Base-by-base conservation (phyloP, 2,888 invertebrate species). In the Anodontia alba region DNA sequence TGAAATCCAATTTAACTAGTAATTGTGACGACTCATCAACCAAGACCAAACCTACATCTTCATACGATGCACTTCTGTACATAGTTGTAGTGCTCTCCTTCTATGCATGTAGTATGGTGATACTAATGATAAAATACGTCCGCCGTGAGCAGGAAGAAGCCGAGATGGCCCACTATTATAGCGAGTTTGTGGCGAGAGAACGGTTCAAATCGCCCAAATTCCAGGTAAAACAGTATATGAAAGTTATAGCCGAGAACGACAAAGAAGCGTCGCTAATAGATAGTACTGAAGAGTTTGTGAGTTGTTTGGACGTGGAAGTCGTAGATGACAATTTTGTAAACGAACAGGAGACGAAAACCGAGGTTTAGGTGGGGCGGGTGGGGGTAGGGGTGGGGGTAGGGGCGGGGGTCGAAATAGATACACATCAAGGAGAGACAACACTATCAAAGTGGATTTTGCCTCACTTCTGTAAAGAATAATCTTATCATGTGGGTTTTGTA, bases 61-160 rank as follows among this genome's bases (percentile, higher is more conserved):
- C 87, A 15, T 76, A 85, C 29, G 88, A 89, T 76, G 88, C 90
- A 12, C 78, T 90, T 31, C 76, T 90, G 26, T 90, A 90, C 73
- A 90, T 90, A 1, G 84, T 90, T 15, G 84, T 88, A 0, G 90
- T 90, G 0, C 73, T 90, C 7, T 67, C 87, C 80, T 90, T 90
- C 76, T 90, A 90, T 69, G 87, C 89, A 12, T 84, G 86, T n/a
- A 89, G 88, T 66, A 89, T 90, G 62, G 88, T 89, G 15, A 83
- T 89, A 7, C 75, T 90, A 5, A 89, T 90, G 89, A 84, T 90
- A 38, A 90, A 90, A 74, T 90, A 90, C 57, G 80, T 90, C n/a
- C 82, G 88, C 12, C 70, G 87, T 17, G 90, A 90, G 62, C 84
- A 76, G 69, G 84, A 89, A 69, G 90, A 90, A 72, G 89, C 89